phyloP scores from a whole-genome alignment of 1,140 invertebrate genomes.

The Trichonephila inaurata region DNA sequence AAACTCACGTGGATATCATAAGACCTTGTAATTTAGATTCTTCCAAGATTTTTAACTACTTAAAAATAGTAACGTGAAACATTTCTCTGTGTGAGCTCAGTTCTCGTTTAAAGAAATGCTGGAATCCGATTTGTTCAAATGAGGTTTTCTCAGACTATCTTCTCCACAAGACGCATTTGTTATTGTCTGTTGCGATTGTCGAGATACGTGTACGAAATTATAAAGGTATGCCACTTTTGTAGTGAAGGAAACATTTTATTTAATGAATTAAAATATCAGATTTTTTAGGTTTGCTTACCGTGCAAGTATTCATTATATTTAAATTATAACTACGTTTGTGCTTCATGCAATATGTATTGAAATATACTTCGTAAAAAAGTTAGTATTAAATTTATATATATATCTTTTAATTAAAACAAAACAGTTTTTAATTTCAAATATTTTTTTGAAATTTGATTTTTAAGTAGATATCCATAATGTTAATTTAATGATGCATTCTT shows the following conservation, averaged over 20 bases:
- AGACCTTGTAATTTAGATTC: background rate
- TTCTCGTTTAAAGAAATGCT: background rate
- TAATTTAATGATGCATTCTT: no score
- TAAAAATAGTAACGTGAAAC: background rate
- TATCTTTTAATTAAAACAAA: no score
- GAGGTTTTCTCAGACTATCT: background rate
- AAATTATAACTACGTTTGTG: no score
- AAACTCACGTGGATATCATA: background rate
- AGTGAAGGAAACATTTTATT: background rate
- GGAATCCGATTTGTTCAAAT: background rate
- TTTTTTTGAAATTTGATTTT: no score
- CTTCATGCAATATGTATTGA: no score
- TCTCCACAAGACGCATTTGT: background rate
- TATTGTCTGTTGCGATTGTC: conserved; percentile 1
- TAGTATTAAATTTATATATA: no score
- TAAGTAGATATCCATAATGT: no score
- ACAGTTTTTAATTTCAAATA: no score
- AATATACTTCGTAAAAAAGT: no score
- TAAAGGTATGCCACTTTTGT: background rate
- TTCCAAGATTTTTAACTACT: background rate
- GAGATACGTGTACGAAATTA: background rate
- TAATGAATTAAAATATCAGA: background rate
- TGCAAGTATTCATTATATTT: no score
- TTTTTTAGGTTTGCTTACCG: no score
- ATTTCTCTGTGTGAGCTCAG: background rate